Percentiles rank a stretch among this genome's conserved stretches.
These are phyloP conservation scores for Dreissena rostriformis DNA, from an alignment of 1,140 invertebrate species.

Conservation along the genomic window DNA sequence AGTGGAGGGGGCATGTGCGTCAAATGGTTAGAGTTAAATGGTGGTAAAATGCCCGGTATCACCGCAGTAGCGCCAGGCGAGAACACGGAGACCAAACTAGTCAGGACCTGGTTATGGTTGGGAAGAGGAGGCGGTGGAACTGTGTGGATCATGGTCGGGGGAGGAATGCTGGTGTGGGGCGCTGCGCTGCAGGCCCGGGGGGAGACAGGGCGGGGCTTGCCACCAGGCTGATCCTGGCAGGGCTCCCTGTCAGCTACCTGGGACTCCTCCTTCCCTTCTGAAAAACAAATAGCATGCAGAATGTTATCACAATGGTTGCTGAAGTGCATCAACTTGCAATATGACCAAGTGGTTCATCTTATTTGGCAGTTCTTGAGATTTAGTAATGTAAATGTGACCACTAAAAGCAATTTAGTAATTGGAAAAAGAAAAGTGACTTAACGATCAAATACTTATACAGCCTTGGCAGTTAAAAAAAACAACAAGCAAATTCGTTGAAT, in stretches of 20 bases:
- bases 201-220: not conserved
- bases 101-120: conserved; percentile 50
- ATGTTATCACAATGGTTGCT: too few relatives aligned
- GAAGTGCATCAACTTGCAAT: too few relatives aligned
- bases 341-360: too few relatives aligned
- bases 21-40: conserved; percentile 54
- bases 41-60: conserved; percentile 46
- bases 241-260: not conserved
- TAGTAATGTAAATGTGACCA: too few relatives aligned
- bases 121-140: conserved; percentile 49
- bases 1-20: conserved; percentile 53
- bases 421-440: too few relatives aligned
- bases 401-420: too few relatives aligned
- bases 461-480: too few relatives aligned
- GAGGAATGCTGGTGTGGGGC: conserved; percentile 45
- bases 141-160: conserved; percentile 42
- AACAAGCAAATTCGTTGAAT: too few relatives aligned
- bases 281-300: too few relatives aligned
- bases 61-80: conserved; percentile 11
- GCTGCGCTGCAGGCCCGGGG: not conserved
- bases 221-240: not conserved
- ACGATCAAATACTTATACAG: too few relatives aligned
- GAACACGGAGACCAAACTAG: conserved; percentile 38
- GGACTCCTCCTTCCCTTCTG: not conserved
- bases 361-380: too few relatives aligned